Evolutionary conservation across 2,888 invertebrate genomes (phyloP).

Genomic region (Drosophila fungiperda): DNA sequence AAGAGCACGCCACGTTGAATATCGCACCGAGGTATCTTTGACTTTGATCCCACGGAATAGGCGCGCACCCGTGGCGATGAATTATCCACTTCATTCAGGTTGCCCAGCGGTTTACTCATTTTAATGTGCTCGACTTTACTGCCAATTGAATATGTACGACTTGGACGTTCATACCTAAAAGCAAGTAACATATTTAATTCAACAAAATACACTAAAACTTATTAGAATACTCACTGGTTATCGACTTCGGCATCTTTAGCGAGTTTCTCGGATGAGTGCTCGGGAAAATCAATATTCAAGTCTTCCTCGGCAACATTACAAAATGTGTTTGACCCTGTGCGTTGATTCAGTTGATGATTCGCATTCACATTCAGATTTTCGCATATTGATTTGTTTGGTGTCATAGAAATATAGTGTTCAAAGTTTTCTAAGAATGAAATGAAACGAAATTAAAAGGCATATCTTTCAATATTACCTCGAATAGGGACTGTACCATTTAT

Average conservation of each 20-base stretch:
- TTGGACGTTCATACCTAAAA: constrained; percentile 86
- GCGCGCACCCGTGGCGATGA: constrained; percentile 88
- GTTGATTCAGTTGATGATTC: constrained; percentile 41
- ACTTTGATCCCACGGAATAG: constrained; percentile 91
- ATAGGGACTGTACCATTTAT: constrained; percentile 41
- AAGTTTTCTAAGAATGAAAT: constrained; percentile 47
- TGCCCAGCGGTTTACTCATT: constrained; percentile 86
- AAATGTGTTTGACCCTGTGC: constrained; percentile 27
- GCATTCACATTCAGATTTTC: constrained; percentile 42
- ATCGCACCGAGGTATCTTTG: constrained; percentile 85
- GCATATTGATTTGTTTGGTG: constrained; percentile 55
- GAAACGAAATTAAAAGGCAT: constrained; percentile 8
- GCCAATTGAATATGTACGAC: constrained; percentile 94
- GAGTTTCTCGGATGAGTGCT: constrained; percentile 63
- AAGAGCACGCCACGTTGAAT: constrained; percentile 81
- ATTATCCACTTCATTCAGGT: constrained; percentile 85
- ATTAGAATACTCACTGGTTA: constrained; percentile 59
- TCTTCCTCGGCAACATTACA: constrained; percentile 29
- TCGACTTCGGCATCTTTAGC: constrained; percentile 52
- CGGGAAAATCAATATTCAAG: constrained; percentile 60
- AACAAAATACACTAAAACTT: background rate
- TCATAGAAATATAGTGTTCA: constrained; percentile 69
- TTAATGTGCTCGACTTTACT: constrained; percentile 90
- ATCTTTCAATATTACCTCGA: constrained; percentile 42
- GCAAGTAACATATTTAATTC: constrained; percentile 41